A percentile compares a stretch with the other conserved stretches of the same genome.
These are phyloP conservation scores for Drosophila simulans DNA, from an alignment of 1,140 invertebrate species.

Conservation along the genomic window DNA sequence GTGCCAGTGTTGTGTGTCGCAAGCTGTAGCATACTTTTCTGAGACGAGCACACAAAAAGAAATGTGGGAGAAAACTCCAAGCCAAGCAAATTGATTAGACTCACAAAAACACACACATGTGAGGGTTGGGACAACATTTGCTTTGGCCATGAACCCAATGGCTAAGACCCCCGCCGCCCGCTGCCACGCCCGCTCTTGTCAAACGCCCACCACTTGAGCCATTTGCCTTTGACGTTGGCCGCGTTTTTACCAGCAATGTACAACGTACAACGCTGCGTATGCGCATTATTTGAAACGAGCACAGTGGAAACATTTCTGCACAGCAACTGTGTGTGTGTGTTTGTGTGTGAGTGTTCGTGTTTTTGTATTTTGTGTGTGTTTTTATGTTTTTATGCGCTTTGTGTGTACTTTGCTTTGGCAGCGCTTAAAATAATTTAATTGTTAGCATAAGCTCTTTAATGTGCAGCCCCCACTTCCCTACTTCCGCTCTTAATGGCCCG, in stretches of 20 bases:
- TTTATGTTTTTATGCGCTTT: constrained; percentile 32
- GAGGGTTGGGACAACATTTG: constrained; percentile 26
- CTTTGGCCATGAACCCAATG: constrained; percentile 34
- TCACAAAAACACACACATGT: constrained; percentile 20
- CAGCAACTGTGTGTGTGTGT: too few species aligned
- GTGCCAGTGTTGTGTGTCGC: neutral
- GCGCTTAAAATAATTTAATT: constrained; percentile 79
- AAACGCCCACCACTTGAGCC: constrained; percentile 58
- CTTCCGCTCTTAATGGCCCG: constrained; percentile 40
- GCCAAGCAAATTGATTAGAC: constrained; percentile 72
- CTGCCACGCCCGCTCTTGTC: neutral
- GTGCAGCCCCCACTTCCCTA: constrained; percentile 23
- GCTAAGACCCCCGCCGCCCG: constrained; percentile 2
- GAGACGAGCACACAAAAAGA: constrained; percentile 6
- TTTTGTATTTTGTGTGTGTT: constrained; percentile 2
- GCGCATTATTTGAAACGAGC: constrained; percentile 70
- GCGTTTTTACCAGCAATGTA: constrained; percentile 18
- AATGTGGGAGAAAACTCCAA: constrained; percentile 22
- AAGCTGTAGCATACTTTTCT: constrained; percentile 56
- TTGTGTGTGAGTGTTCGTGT: neutral
- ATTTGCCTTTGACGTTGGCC: constrained; percentile 56
- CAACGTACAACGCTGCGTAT: constrained; percentile 63
- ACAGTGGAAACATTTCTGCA: constrained; percentile 43
- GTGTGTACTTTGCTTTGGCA: constrained; percentile 44
- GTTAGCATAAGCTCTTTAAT: constrained; percentile 78